Evolutionary conservation across 2,888 invertebrate species (phyloP).

Genomic region (Orchesellides sinensis): DNA sequence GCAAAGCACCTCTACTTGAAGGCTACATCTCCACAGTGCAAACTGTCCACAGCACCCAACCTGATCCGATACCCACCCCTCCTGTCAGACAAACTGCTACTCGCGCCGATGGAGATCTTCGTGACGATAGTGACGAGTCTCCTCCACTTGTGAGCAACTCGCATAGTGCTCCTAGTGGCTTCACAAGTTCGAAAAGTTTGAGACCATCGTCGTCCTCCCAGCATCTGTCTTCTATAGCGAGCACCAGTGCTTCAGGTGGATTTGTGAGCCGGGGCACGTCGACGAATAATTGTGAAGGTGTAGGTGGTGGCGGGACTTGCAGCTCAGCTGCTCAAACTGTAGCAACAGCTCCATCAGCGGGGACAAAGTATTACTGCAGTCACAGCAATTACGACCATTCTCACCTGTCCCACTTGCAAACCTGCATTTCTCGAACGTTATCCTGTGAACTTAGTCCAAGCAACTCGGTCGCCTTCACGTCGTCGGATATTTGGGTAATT

Average conservation of each 20-base stretch:
- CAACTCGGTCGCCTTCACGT: slow-evolving; percentile 74
- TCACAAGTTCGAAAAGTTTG: slow-evolving; percentile 47
- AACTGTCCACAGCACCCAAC: slow-evolving; percentile 72
- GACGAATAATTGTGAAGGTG: slow-evolving; percentile 43
- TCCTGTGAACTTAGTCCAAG: slow-evolving; percentile 74
- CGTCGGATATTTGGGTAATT: slow-evolving; percentile 75
- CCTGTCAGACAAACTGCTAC: background rate
- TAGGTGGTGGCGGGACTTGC: background rate
- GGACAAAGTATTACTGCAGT: slow-evolving; percentile 74
- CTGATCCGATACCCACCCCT: slow-evolving; percentile 62
- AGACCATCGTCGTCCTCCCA: slow-evolving; percentile 62
- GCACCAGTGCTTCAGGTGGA: slow-evolving; percentile 44
- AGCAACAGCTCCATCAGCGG: slow-evolving; percentile 65
- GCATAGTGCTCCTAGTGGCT: slow-evolving; percentile 46
- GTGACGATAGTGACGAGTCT: slow-evolving; percentile 22
- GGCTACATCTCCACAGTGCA: slow-evolving; percentile 75
- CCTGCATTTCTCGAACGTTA: slow-evolving; percentile 73
- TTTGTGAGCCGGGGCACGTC: slow-evolving; percentile 55
- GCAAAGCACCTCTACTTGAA: slow-evolving; percentile 74
- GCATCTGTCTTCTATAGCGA: slow-evolving; percentile 51
- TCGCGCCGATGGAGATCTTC: slow-evolving; percentile 9
- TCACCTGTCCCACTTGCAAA: slow-evolving; percentile 74
- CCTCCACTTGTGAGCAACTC: slow-evolving; percentile 50
- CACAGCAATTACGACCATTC: slow-evolving; percentile 74
- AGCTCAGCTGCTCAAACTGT: slow-evolving; percentile 3